These are phyloP conservation scores for Drosophila sproati DNA, from an alignment of 1,140 invertebrate species.

Conservation along the genomic window DNA sequence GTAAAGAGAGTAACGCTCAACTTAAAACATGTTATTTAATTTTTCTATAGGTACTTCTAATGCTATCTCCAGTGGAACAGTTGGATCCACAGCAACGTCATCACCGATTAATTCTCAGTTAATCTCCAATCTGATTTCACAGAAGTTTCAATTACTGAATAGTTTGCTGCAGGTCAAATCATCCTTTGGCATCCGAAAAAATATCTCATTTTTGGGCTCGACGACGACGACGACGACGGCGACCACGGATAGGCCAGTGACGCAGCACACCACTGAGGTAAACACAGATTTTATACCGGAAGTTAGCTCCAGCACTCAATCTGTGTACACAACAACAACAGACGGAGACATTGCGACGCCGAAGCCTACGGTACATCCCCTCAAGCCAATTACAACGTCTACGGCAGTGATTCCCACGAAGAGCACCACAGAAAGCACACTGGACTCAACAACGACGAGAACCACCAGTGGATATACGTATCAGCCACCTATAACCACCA, in stretches of 20 bases:
- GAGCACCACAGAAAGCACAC: slow-evolving; percentile 22
- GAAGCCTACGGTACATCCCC: slow-evolving; percentile 67
- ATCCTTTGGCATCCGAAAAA: slow-evolving; percentile 53
- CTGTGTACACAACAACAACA: slow-evolving; percentile 70
- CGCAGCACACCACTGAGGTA: slow-evolving; percentile 65
- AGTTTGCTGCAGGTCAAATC: slow-evolving; percentile 57
- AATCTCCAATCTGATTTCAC: slow-evolving; percentile 53
- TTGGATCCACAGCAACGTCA: slow-evolving; percentile 22
- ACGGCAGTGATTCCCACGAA: slow-evolving; percentile 30
- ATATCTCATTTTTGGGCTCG: slow-evolving; percentile 27
- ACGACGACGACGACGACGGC: slow-evolving; percentile 49
- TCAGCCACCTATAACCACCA: slow-evolving; percentile 14
- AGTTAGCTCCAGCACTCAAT: slow-evolving; percentile 66
- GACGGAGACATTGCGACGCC: slow-evolving; percentile 58
- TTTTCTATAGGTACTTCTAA: slow-evolving; percentile 35
- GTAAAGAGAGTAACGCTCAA: background rate
- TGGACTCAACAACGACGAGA: slow-evolving; percentile 19
- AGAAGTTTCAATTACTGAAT: slow-evolving; percentile 53
- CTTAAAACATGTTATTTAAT: background rate
- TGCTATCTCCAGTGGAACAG: slow-evolving; percentile 7
- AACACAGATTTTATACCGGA: slow-evolving; percentile 72
- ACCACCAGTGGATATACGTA: slow-evolving; percentile 42
- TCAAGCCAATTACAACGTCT: slow-evolving; percentile 50
- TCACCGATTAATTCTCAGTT: slow-evolving; percentile 53
- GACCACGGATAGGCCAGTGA: slow-evolving; percentile 55